Evolutionary conservation across 2,797 vertebrate genomes (phyloP), one percentile per base, ranked within the genome.

Genomic region (Centropyge bicolor): DNA sequence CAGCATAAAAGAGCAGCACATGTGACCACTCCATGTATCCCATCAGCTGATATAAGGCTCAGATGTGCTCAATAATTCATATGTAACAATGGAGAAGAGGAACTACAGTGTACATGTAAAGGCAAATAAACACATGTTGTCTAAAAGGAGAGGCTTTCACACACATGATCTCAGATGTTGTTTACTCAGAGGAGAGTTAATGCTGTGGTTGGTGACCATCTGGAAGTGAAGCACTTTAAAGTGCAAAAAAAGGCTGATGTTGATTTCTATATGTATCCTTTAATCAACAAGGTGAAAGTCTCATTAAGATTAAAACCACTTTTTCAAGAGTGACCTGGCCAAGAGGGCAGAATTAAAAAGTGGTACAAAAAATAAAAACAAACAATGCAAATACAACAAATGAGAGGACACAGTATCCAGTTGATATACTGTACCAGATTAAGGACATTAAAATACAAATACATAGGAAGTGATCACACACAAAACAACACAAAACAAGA

Each of bases 41-140:
- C 2, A 55, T 48, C 38, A 55, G 73, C 52, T 70, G 27, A 62
- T 52, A 10, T 11, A 38, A 27, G 41, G 54, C 69, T 70, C 17
- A 70, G 9, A 74, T 49, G 65, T 40, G 35, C 67, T 85, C 13
- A 68, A 62, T 78, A 63, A 81, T 75, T 67, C 17, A 82, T 17
- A 36, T 2, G 40, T n/a, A 52, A 49, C 70, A 54, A 31, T 0
- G n/a, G 22, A 63, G 20, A 36, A 14, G 4, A 31, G 51, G 31
- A n/a, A 22, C 14, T 35, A 16, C 4, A 19, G 24, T 9, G 51
- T 24, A 19, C 19, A 35, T 27, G 2, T 16, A 13, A 78, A 69
- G 22, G 6, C 11, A 63, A 63, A 63, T 41, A 67, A 54, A 79
- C 1, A 41, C 22, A 1, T 9, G 5, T 41, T 81, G 7, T 43